These are phyloP conservation scores for Laothoe populi DNA, from an alignment of 2,888 invertebrate genomes.

Conservation along the genomic window DNA sequence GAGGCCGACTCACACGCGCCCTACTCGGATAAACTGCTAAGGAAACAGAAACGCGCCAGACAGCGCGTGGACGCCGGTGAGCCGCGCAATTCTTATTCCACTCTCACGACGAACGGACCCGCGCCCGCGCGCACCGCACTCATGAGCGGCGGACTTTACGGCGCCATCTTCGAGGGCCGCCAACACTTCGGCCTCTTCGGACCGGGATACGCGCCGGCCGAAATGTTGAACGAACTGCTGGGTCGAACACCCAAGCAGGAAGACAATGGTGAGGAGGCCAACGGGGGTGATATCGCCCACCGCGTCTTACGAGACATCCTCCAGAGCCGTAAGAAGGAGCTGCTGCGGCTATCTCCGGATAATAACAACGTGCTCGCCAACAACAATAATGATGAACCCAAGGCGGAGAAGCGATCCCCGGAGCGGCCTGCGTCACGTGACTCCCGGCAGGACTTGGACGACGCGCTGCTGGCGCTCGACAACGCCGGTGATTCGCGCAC, in stretches of 20 bases:
- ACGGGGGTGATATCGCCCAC: conserved; percentile 87
- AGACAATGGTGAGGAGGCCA: conserved; percentile 83
- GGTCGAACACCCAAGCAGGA: conserved; percentile 92
- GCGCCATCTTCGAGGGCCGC: conserved; percentile 93
- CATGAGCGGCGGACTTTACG: conserved; percentile 94
- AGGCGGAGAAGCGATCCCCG: conserved; percentile 81
- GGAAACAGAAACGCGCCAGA: conserved; percentile 96
- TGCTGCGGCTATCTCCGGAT: conserved; percentile 87
- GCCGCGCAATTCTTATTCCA: conserved; percentile 95
- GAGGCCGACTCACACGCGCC: conserved; percentile 97
- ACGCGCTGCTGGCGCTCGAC: conserved; percentile 86
- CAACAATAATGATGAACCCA: conserved; percentile 84
- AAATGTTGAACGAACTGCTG: conserved; percentile 96
- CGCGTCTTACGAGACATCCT: conserved; percentile 96
- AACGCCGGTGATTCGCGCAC: conserved; percentile 77
- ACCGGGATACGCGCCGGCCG: conserved; percentile 94
- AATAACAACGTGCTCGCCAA: conserved; percentile 85
- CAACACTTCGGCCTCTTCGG: conserved; percentile 93
- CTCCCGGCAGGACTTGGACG: conserved; percentile 86
- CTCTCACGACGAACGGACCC: conserved; percentile 82
- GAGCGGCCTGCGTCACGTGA: conserved; percentile 87
- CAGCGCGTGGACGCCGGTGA: conserved; percentile 98
- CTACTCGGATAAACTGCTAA: conserved; percentile 96
- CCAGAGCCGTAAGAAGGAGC: conserved; percentile 94
- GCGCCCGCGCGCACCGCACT: conserved; percentile 88